phyloP scores from a whole-genome alignment of 1,140 invertebrate species.

The Holcopasites calliopsidis region DNA sequence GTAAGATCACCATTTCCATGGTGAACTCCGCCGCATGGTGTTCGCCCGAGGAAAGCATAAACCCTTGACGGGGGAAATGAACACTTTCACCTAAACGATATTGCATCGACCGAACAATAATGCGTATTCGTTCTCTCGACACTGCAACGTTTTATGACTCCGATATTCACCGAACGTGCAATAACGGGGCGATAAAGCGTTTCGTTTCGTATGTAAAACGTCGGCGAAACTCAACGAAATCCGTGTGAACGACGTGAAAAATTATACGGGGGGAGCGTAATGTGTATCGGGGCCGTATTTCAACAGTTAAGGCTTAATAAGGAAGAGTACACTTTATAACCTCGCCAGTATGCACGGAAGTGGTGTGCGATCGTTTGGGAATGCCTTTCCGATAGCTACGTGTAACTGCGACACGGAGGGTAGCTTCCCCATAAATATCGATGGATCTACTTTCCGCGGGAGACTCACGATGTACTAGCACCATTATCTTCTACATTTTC shows the following conservation, averaged over 20 bases:
- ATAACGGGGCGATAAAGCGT: no score
- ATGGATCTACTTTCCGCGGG: background rate
- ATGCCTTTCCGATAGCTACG: constrained; percentile 5
- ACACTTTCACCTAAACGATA: background rate
- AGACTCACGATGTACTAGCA: background rate
- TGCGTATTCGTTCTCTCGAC: background rate
- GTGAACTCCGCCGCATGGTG: background rate
- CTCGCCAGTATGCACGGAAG: background rate
- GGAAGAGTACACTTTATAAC: constrained; percentile 13
- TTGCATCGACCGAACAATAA: background rate
- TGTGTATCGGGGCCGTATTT: background rate
- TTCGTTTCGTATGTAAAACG: background rate
- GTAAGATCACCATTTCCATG: constrained; percentile 13
- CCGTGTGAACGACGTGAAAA: background rate
- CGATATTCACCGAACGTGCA: background rate
- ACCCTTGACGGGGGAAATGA: constrained; percentile 13
- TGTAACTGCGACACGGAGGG: background rate
- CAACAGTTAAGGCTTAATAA: constrained; percentile 15
- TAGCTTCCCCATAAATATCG: background rate
- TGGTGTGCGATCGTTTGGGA: background rate
- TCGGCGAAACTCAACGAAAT: background rate
- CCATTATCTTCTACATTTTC: background rate
- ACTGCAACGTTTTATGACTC: background rate
- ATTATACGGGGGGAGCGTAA: background rate
- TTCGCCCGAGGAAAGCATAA: constrained; percentile 8